Conservation (phyloP, 2,797 vertebrate genomes). For the Pteronotus mesoamericanus region DNA sequence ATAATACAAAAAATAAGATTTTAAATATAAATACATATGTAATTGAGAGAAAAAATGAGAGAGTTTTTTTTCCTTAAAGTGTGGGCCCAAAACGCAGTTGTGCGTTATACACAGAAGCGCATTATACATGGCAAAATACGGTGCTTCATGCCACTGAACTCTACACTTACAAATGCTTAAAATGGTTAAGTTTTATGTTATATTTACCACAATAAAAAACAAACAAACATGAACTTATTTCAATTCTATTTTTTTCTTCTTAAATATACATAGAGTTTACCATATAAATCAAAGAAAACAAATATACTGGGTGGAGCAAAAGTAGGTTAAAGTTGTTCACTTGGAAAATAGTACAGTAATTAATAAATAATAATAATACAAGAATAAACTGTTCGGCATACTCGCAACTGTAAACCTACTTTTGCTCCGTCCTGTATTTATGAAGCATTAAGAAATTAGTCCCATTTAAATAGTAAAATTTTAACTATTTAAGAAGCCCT, state of each 20-base stretch:
- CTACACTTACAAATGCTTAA: not conserved
- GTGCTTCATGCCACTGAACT: not conserved
- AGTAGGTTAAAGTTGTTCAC: not conserved
- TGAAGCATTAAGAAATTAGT: not conserved
- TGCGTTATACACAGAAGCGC: too few species aligned
- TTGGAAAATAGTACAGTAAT: too few species aligned
- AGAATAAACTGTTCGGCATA: not conserved
- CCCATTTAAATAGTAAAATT: not conserved
- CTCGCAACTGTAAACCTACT: not conserved
- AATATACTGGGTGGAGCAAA: not conserved
- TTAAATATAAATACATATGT: too few species aligned
- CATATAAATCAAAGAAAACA: not conserved
- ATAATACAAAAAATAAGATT: too few species aligned
- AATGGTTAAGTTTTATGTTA: not conserved
- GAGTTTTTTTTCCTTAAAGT: too few species aligned
- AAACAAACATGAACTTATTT: constrained; percentile 2
- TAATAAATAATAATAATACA: not conserved
- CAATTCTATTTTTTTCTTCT: not conserved
- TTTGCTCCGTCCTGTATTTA: not conserved
- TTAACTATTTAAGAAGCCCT: not conserved
- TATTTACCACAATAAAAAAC: constrained; percentile 28
- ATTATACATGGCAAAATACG: too few species aligned
- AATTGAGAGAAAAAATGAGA: too few species aligned
- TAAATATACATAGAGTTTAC: not conserved
- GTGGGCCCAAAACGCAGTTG: too few species aligned